A percentile compares a stretch with the other conserved stretches of the same genome.
phyloP scores from a whole-genome alignment of 2,888 invertebrate species.

The Scaptomyza polygonia region DNA sequence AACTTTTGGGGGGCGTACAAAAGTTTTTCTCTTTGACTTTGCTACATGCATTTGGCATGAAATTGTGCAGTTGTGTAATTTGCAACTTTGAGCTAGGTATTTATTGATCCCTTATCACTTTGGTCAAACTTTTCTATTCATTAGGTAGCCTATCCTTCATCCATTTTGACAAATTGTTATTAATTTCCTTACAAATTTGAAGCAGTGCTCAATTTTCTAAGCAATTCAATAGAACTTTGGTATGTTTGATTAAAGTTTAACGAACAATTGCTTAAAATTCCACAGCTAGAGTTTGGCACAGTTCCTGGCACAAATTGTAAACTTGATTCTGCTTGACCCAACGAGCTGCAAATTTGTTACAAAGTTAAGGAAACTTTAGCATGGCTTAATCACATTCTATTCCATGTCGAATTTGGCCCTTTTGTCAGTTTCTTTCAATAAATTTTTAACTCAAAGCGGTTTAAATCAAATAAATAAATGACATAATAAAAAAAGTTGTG shows the following conservation, averaged over 20 bases:
- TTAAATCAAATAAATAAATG: neutral
- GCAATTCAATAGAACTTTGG: neutral
- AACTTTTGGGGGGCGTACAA: constrained; percentile 6
- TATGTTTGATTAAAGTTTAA: constrained; percentile 2
- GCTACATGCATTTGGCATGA: constrained; percentile 6
- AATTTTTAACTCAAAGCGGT: constrained; percentile 3
- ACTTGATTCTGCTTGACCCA: constrained; percentile 35
- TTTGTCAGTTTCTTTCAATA: neutral
- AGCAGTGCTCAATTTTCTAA: constrained; percentile 5
- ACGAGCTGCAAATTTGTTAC: constrained; percentile 23
- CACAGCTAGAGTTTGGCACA: constrained; percentile 20
- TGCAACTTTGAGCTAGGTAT: constrained; percentile 1
- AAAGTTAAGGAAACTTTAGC: constrained; percentile 44
- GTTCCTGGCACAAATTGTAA: constrained; percentile 16
- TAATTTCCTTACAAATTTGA: constrained; percentile 37
- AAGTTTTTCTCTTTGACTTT: constrained; percentile 52
- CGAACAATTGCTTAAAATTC: constrained; percentile 8
- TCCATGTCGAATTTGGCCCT: neutral
- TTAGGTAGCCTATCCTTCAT: constrained; percentile 8
- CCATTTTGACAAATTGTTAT: constrained; percentile 36
- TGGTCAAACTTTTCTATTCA: constrained; percentile 2
- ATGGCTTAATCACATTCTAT: constrained; percentile 10
- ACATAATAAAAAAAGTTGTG: too few relatives aligned
- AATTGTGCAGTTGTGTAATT: constrained; percentile 12
- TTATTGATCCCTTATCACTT: constrained; percentile 12